Evolutionary conservation across 2,797 vertebrate species (phyloP).

Genomic region (Nannoperca australis): DNA sequence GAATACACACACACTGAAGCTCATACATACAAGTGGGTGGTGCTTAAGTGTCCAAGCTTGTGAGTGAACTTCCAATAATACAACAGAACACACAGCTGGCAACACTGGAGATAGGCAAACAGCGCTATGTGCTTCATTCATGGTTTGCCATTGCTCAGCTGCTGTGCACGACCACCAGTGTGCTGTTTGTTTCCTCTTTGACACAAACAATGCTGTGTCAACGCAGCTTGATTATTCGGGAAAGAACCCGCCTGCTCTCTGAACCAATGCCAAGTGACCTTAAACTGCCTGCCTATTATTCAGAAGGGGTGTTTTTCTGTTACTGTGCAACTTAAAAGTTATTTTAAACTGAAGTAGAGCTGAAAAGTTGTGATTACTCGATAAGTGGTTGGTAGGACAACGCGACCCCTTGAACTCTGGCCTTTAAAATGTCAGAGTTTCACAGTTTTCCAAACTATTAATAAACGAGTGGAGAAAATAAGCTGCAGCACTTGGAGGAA

Average conservation of each 20-base stretch:
- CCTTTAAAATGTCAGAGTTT: too few species aligned
- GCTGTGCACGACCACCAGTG: constrained; percentile 22
- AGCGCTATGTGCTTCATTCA: neutral
- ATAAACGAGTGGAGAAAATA: neutral
- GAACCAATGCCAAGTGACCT: constrained; percentile 60
- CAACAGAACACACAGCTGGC: constrained; percentile 27
- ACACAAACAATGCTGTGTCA: constrained; percentile 73
- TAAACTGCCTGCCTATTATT: constrained; percentile 47
- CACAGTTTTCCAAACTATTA: neutral
- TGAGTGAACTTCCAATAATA: constrained; percentile 33
- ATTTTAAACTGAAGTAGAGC: neutral
- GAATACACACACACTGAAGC: constrained; percentile 30
- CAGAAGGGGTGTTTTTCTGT: constrained; percentile 17
- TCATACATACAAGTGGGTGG: constrained; percentile 52
- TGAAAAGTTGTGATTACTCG: neutral
- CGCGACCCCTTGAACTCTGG: neutral
- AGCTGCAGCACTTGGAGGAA: constrained; percentile 12
- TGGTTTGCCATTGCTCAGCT: constrained; percentile 16
- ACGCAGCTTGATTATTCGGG: constrained; percentile 61
- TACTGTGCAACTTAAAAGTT: neutral
- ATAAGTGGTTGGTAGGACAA: neutral
- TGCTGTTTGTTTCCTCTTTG: constrained; percentile 24
- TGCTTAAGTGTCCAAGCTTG: constrained; percentile 20
- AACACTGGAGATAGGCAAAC: neutral
- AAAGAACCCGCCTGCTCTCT: constrained; percentile 51